phyloP scores from a whole-genome alignment of 2,113 vertebrate genomes.

The Psephotus haematonotus region DNA sequence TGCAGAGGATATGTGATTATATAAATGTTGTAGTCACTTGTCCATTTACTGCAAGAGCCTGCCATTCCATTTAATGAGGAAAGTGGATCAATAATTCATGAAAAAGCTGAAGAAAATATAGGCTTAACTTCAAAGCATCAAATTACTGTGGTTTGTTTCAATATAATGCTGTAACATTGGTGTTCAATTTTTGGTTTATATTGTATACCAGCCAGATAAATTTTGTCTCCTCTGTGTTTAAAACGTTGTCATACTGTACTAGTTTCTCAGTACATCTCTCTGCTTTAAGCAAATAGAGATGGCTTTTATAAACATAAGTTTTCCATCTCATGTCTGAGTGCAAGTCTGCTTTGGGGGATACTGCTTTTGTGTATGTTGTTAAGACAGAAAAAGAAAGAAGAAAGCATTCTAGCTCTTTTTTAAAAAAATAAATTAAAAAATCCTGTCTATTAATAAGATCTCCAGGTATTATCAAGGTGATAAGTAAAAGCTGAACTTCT shows the following conservation, averaged over 20 bases:
- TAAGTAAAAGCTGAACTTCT: not conserved
- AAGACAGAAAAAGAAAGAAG: slow-evolving; percentile 28
- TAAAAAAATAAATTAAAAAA: not conserved
- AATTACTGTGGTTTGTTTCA: slow-evolving; percentile 64
- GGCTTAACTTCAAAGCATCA: slow-evolving; percentile 61
- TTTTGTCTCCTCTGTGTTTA: slow-evolving; percentile 61
- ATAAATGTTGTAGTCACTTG: slow-evolving; percentile 61
- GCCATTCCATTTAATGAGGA: slow-evolving; percentile 26
- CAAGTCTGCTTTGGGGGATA: slow-evolving; percentile 60
- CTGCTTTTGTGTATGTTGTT: slow-evolving; percentile 30
- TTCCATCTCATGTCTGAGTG: slow-evolving; percentile 54
- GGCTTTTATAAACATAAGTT: slow-evolving; percentile 57
- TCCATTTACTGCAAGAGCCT: slow-evolving; percentile 58
- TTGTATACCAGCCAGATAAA: slow-evolving; percentile 41
- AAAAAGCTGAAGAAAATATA: slow-evolving; percentile 57
- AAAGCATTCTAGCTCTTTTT: slow-evolving; percentile 6
- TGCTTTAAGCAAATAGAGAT: slow-evolving; percentile 60
- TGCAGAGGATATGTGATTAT: slow-evolving; percentile 40
- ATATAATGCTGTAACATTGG: slow-evolving; percentile 32
- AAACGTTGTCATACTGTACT: slow-evolving; percentile 65
- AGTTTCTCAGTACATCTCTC: slow-evolving; percentile 51
- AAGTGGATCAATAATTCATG: slow-evolving; percentile 66
- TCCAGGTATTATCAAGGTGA: not conserved
- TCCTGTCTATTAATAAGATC: not conserved
- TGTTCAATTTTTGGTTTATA: slow-evolving; percentile 63